Percentiles rank a stretch among this genome's conserved stretches.
These are phyloP conservation scores for Hylaea fasciaria DNA, from an alignment of 2,888 invertebrate genomes.

Conservation along the genomic window DNA sequence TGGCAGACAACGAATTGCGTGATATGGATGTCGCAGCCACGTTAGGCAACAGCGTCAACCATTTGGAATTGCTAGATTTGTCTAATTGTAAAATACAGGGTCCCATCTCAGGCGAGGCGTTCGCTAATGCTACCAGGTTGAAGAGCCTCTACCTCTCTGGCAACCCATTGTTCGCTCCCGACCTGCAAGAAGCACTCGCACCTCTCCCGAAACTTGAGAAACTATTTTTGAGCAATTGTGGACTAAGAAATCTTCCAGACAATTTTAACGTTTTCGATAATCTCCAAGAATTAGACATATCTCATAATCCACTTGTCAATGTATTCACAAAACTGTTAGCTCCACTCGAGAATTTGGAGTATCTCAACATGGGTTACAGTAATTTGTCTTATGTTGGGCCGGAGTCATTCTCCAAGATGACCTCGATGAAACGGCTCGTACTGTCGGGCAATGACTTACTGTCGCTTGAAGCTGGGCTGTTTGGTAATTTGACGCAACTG, in stretches of 20 bases:
- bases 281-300: conserved; percentile 88
- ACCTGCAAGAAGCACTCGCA: conserved; percentile 87
- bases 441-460: conserved; percentile 88
- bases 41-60: conserved; percentile 86
- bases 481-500: conserved; percentile 87
- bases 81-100: conserved; percentile 88
- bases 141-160: conserved; percentile 87
- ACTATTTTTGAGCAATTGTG: conserved; percentile 88
- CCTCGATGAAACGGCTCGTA: conserved; percentile 86
- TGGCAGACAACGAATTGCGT: conserved; percentile 87
- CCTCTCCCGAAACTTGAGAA: conserved; percentile 87
- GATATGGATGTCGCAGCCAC: conserved; percentile 87
- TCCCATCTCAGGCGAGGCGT: conserved; percentile 88
- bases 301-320: conserved; percentile 88
- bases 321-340: conserved; percentile 87
- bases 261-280: conserved; percentile 88
- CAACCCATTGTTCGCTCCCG: conserved; percentile 88
- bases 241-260: conserved; percentile 86
- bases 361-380: conserved; percentile 90
- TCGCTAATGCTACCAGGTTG: conserved; percentile 87
- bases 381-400: conserved; percentile 87
- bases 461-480: conserved; percentile 87
- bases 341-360: conserved; percentile 87
- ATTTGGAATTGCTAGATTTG: conserved; percentile 87
- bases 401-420: conserved; percentile 88